Conservation (phyloP, 2,797 vertebrate species). For the Sebastes glaucus region DNA sequence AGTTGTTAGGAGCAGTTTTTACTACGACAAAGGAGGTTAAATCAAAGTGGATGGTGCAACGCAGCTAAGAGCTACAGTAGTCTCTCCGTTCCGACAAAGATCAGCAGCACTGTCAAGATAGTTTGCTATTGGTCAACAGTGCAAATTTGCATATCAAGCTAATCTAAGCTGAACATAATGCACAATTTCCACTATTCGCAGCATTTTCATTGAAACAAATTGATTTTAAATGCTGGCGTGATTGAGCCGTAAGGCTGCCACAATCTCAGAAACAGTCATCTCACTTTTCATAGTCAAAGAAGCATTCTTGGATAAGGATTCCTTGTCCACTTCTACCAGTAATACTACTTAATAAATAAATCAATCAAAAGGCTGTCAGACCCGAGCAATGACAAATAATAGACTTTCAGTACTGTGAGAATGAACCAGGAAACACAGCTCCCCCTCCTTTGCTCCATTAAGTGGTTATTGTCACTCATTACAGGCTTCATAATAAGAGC, state of each 20-base stretch:
- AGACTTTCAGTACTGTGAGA: constrained; percentile 46
- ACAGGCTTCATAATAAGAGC: constrained; percentile 77
- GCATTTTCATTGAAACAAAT: too few species aligned
- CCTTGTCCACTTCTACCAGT: background rate
- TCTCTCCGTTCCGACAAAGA: too few species aligned
- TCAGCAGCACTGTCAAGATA: too few species aligned
- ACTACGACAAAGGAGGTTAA: background rate
- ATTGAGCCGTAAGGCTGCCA: background rate
- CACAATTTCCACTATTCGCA: too few species aligned
- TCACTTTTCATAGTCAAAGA: background rate
- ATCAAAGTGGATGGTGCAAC: background rate
- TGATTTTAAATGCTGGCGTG: too few species aligned
- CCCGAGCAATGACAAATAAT: constrained; percentile 30
- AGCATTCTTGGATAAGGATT: background rate
- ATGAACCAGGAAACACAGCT: constrained; percentile 45
- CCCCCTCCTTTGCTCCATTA: constrained; percentile 60
- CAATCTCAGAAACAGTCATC: background rate
- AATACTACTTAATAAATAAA: constrained; percentile 5
- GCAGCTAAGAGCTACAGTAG: background rate
- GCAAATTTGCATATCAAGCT: background rate
- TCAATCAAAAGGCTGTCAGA: constrained; percentile 1
- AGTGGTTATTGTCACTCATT: constrained; percentile 77
- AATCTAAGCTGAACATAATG: background rate
- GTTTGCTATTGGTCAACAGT: too few species aligned
- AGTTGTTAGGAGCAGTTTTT: background rate